Percentiles rank a stretch among this genome's conserved stretches.
phyloP scores from a whole-genome alignment of 92 coral and sea anemone genomes.

The Ricordea florida region DNA sequence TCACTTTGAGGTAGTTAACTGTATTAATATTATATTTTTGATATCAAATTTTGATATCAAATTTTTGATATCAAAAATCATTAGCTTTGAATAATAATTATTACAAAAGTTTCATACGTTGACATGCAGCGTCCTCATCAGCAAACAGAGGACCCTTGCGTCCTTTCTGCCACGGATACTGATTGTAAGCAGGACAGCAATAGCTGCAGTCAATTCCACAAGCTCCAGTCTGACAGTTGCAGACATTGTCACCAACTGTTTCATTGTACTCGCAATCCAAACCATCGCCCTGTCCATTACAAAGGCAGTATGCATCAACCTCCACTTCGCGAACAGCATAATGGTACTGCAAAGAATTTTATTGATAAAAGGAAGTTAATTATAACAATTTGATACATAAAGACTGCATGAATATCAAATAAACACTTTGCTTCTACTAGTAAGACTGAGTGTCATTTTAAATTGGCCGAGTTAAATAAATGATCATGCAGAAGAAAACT shows the following conservation, averaged over 20 bases:
- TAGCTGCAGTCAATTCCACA: conserved; percentile 84
- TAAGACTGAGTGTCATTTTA: neutral
- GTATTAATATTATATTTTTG: no score
- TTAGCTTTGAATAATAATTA: neutral
- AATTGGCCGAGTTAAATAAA: neutral
- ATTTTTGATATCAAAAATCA: no score
- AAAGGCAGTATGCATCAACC: conserved; percentile 72
- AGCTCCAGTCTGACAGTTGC: conserved; percentile 78
- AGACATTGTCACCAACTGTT: conserved; percentile 62
- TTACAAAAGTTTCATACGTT: conserved; percentile 52
- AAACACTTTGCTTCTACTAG: neutral
- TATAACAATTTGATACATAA: neutral
- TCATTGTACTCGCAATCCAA: conserved; percentile 50
- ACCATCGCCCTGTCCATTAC: conserved; percentile 95
- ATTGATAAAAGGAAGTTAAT: neutral
- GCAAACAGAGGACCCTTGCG: conserved; percentile 75
- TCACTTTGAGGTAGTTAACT: no score
- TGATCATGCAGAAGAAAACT: no score
- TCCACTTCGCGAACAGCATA: conserved; percentile 86
- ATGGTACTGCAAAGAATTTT: conserved; percentile 82
- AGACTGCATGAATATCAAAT: neutral
- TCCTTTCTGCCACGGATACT: conserved; percentile 89
- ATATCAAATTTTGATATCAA: no score
- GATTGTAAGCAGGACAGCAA: conserved; percentile 91
- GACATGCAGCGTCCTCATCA: conserved; percentile 82